phyloP scores from a whole-genome alignment of 2,888 invertebrate species.

The Ichneumoninae sp. region DNA sequence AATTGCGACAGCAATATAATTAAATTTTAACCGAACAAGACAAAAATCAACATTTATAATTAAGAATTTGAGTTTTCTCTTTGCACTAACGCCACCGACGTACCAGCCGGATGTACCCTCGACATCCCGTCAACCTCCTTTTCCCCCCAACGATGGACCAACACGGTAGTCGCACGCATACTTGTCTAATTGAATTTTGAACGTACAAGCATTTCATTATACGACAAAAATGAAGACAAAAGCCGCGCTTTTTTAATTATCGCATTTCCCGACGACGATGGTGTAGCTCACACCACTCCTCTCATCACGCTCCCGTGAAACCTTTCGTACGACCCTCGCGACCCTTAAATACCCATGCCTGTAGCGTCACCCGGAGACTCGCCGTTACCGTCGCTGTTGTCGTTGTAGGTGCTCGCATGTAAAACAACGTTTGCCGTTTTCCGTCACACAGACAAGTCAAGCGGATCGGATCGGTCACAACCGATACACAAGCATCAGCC shows the following conservation, averaged over 20 bases:
- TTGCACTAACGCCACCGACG: not conserved
- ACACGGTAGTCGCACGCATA: slow-evolving; percentile 18
- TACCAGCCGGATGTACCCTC: not conserved
- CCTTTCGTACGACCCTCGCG: slow-evolving; percentile 46
- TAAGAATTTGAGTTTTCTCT: slow-evolving; percentile 9
- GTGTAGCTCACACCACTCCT: not conserved
- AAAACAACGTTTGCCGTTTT: too few relatives aligned
- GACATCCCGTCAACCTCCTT: not conserved
- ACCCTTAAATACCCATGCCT: slow-evolving; percentile 10
- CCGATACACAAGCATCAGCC: too few relatives aligned
- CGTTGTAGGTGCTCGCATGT: not conserved
- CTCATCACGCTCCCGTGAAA: slow-evolving; percentile 21
- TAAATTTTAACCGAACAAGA: not conserved
- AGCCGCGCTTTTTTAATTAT: slow-evolving; percentile 75
- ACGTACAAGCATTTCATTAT: slow-evolving; percentile 71
- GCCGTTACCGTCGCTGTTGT: not conserved
- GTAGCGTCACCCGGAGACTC: slow-evolving; percentile 32
- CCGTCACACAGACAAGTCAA: too few relatives aligned
- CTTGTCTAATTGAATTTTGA: slow-evolving; percentile 74
- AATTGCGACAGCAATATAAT: not conserved
- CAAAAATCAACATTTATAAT: slow-evolving; percentile 13
- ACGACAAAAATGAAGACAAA: slow-evolving; percentile 72
- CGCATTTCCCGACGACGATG: slow-evolving; percentile 65
- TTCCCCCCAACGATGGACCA: not conserved
- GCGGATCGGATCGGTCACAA: too few relatives aligned